A percentile compares a stretch with the other conserved stretches of the same genome.
These are phyloP conservation scores for Chrysochloris asiatica DNA, from an alignment of 2,113 vertebrate genomes.

Conservation along the genomic window DNA sequence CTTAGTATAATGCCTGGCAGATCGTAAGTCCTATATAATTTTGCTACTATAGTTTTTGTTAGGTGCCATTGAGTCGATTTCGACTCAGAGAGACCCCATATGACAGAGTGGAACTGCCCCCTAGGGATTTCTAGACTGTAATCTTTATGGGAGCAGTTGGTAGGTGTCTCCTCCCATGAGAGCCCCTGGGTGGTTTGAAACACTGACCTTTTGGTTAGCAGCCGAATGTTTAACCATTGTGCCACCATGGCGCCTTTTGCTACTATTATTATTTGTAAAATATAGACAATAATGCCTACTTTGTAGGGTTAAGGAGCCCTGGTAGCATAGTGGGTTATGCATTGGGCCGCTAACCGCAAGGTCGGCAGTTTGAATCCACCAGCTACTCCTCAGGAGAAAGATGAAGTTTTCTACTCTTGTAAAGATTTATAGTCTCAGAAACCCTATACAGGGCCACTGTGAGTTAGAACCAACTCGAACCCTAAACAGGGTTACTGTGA, in stretches of 20 bases:
- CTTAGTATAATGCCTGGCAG: neutral
- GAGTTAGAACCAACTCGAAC: no score
- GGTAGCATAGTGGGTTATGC: no score
- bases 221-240: neutral
- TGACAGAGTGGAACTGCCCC: neutral
- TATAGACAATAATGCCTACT: neutral
- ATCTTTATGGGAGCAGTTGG: neutral
- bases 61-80: neutral
- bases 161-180: neutral
- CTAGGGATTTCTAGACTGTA: neutral
- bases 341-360: no score
- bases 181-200: neutral
- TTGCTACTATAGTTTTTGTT: neutral
- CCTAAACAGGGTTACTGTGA: no score
- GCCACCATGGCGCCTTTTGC: neutral
- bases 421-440: no score
- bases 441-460: no score
- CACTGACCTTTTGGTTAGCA: neutral
- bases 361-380: no score
- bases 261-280: no score
- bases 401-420: no score
- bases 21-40: neutral
- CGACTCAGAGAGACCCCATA: neutral
- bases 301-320: no score
- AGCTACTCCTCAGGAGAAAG: no score